Base-by-base conservation (phyloP, 2,888 invertebrate species). In the Camptogramma bilineatum region DNA sequence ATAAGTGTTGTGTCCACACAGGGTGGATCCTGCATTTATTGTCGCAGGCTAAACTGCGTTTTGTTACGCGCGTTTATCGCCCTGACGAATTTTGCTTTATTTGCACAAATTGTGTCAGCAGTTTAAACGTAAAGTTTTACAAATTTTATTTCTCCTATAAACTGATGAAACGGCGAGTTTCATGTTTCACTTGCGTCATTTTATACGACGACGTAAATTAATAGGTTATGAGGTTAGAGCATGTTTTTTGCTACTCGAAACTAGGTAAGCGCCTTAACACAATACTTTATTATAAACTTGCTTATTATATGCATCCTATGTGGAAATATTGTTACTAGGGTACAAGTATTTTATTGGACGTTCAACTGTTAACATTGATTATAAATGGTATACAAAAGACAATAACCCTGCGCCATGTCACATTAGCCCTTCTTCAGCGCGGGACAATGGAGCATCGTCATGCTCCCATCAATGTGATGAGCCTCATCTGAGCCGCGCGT, bases 381-480 rank as follows among this genome's bases (percentile, higher is more conserved):
- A 39, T 28, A 28, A 28, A 28, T 13, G 34, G 10, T 13, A 39
- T 10, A 34, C 34, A 39, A 13, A 39, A 39, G 34, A 13, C 34
- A 39, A 13, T 39, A 34, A 34, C 34, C n/a, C 31, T 39, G 34
- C 1, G 34, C 34, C 3, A 59, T 64, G 70, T 70, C 60, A 64
- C 68, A 58, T 68, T 70, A 65, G 65, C 62, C 60, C 21, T 53
- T 39, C 52, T 42, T 57, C 31, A 59, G 59, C 59, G 47, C 56
- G 46, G 70, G 65, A 78, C 79, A 76, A 72, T 75, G 73, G 74
- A 54, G 51, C 73, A 57, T 50, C 69, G 69, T 73, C 72, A 72
- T 69, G 59, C 70, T 71, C 64, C 73, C 78, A 81, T 84, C 80
- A 83, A 81, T 83, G 78, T 81, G 81, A 86, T 80, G 82, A 78